Base-by-base conservation (phyloP, 2,888 invertebrate species). In the Eupsilia transversa region DNA sequence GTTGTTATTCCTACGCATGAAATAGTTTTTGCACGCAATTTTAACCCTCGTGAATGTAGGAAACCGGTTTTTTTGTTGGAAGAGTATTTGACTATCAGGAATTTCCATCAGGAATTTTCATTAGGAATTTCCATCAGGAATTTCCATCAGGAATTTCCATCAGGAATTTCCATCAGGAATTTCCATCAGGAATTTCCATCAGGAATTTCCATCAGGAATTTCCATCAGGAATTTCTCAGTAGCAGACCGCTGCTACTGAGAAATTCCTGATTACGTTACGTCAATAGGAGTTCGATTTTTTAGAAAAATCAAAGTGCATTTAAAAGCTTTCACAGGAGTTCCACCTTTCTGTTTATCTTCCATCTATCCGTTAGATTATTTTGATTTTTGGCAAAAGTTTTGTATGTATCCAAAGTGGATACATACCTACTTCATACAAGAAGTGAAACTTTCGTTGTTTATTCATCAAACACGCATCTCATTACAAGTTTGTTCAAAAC, bases 401-500 rank as follows among this genome's bases (percentile, higher is more conserved):
- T 27, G 10, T 43, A 27, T 14, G 6, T 54, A 35, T 27, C 14
- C 3, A 61, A 74, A 61, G 27, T 69, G n/a, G 14, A n/a, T 30
- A 6, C 3, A 2, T n/a, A 27, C 20, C 4, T 71, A 2, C 4
- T 0, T n/a, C 10, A 20, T 7, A 54, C 6, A 72, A 46, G 6
- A 64, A 56, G 5, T 10, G 14, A 52, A 72, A 64, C n/a, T 38
- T 78, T 57, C 5, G 33, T 23, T 72, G 27, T 78, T 64, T 64
- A 23, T 30, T 9, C 52, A 14, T 6, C 52, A 65, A 64, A 60
- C 52, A 72, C 6, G 46, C 43, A 72, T 72, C 38, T 73, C 23
- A 65, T 73, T 60, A 65, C 0, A 59, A 77, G 57, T 77, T 79
- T 35, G 38, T 60, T 60, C 23, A 43, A 60, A 41, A 54, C 46